phyloP scores from a whole-genome alignment of 1,140 invertebrate species.

The Theocolax elegans region DNA sequence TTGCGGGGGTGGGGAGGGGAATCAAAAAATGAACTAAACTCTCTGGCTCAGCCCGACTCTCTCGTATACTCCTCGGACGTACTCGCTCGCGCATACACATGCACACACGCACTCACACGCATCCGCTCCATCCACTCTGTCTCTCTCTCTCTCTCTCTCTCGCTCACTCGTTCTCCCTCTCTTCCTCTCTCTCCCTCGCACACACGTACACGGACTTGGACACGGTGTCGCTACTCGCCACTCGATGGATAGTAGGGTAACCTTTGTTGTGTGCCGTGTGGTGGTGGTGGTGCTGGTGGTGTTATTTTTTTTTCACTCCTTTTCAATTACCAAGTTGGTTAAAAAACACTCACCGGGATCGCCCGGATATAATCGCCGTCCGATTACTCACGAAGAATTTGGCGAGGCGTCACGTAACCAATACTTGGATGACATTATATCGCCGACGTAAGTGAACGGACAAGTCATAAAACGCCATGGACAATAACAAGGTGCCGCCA shows the following conservation, averaged over 20 bases:
- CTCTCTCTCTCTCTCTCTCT: neutral
- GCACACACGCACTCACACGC: too few species aligned
- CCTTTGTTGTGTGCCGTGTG: too few species aligned
- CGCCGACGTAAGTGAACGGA: conserved; percentile 58
- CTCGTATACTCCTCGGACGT: too few species aligned
- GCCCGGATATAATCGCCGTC: too few species aligned
- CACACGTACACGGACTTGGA: too few species aligned
- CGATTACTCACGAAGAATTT: conserved; percentile 24
- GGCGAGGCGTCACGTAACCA: conserved; percentile 42
- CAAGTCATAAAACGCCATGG: conserved; percentile 76
- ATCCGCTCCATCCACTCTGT: neutral
- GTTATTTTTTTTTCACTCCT: neutral
- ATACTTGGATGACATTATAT: conserved; percentile 22
- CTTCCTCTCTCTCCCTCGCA: neutral
- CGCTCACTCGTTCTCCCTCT: neutral
- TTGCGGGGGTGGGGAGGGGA: too few species aligned
- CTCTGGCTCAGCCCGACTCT: too few species aligned
- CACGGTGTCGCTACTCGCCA: too few species aligned
- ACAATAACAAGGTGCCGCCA: conserved; percentile 83
- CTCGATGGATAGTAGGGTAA: too few species aligned
- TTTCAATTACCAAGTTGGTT: neutral
- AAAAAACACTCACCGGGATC: too few species aligned
- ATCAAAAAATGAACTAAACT: too few species aligned
- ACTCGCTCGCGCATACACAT: too few species aligned
- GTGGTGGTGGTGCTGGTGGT: conserved; percentile 1